These are phyloP conservation scores for Peromyscus eremicus DNA, from an alignment of 2,797 vertebrate species.

Conservation along the genomic window DNA sequence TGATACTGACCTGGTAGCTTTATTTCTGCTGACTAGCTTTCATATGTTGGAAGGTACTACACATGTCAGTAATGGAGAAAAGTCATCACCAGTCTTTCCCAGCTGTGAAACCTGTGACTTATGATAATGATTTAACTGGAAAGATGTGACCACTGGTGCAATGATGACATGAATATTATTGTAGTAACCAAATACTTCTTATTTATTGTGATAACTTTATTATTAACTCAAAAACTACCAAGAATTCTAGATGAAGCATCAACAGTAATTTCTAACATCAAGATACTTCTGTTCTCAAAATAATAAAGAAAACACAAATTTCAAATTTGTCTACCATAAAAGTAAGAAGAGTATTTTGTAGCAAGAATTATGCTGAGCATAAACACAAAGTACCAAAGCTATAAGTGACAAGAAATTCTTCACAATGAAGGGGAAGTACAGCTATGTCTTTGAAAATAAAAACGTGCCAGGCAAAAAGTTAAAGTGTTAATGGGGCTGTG, in stretches of 20 bases:
- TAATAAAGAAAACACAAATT: not conserved
- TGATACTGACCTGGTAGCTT: not conserved
- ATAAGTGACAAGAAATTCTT: not conserved
- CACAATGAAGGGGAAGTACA: not conserved
- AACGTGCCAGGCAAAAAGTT: not conserved
- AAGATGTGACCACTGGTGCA: not conserved
- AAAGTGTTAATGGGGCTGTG: not conserved
- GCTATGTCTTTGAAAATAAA: not conserved
- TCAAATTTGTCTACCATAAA: not conserved
- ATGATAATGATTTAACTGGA: not conserved
- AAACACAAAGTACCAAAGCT: not conserved
- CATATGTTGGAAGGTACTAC: not conserved
- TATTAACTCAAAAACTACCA: slow-evolving; percentile 1
- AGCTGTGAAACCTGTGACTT: not conserved
- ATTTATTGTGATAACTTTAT: slow-evolving; percentile 4
- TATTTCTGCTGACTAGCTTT: not conserved
- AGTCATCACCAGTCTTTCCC: not conserved
- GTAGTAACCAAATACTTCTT: not conserved
- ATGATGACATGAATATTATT: not conserved
- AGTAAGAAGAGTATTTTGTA: not conserved
- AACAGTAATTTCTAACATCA: not conserved
- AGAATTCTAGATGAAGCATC: not conserved
- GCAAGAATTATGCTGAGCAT: not conserved
- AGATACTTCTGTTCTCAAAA: not conserved
- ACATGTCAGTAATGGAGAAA: not conserved